Base-by-base conservation (phyloP, 2,888 invertebrate species). In the Ornithoptera priamus region DNA sequence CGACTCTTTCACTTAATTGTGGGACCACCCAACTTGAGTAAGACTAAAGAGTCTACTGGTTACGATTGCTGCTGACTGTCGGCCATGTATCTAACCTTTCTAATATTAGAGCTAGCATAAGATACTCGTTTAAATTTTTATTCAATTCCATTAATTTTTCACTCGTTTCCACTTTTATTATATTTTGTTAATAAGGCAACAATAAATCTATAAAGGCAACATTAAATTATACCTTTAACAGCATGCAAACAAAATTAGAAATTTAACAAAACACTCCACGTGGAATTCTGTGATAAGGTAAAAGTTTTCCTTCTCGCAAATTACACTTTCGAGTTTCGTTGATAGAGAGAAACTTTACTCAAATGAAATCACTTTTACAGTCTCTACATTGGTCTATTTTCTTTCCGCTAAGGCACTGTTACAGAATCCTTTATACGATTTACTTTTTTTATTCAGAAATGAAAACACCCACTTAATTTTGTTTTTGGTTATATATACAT, bases 211-310 rank as follows among this genome's bases (percentile, higher is more conserved):
- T 64, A 36, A 15, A 61, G 61, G 39, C 61, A 57, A 69, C 64
- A 68, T 70, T 64, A 72, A 73, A 73, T 72, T 57, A 73, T 68
- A 72, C 78, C 75, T 78, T 78, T 72, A 73, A 74, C 78, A 76
- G 75, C 72, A 79, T 78, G 81, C 80, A 81, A 85, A 87, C 85
- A 84, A 87, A 87, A 88, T 88, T 83, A 83, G 83, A 82, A 83
- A 86, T 86, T 83, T 83, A 82, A 85, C 88, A 86, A 88, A 91
- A 89, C 86, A 89, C 85, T 88, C 89, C 87, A 90, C 89, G 90
- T 90, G 90, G 86, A 91, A 89, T 90, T 86, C 84, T 79, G 85
- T 89, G 91, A 91, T 92, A 92, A 91, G 88, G 82, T 83, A 77
- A 85, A 91, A 91, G 85, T 92, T 90, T 87, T 84, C 82, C 87